These are phyloP conservation scores for Agonopterix alstromeriana DNA, from an alignment of 2,888 invertebrate species.

Conservation along the genomic window DNA sequence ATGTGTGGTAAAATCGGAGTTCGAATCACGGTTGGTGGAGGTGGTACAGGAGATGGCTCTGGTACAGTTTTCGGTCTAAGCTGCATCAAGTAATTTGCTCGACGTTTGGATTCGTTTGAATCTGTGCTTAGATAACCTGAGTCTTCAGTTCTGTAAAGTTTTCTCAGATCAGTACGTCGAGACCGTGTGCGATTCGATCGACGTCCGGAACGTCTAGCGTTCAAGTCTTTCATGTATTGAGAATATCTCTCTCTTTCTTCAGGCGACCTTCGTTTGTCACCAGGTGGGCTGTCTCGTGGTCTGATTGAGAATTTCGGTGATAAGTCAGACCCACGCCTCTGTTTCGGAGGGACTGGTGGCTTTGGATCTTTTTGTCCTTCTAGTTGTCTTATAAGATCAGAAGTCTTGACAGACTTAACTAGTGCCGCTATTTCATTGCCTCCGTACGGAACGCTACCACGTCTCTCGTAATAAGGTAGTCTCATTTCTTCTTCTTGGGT, in stretches of 20 bases:
- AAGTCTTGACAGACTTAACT: slow-evolving; percentile 42
- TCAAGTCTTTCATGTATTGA: slow-evolving; percentile 45
- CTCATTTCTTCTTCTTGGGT: slow-evolving; percentile 40
- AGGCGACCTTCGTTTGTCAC: slow-evolving; percentile 38
- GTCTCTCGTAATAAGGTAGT: slow-evolving; percentile 42
- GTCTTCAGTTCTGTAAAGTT: slow-evolving; percentile 77
- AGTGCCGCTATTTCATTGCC: slow-evolving; percentile 47
- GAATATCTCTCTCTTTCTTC: slow-evolving; percentile 60
- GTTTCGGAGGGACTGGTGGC: slow-evolving; percentile 63
- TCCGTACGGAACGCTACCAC: slow-evolving; percentile 51
- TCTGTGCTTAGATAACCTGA: slow-evolving; percentile 92
- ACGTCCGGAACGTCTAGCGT: slow-evolving; percentile 54
- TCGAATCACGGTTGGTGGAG: slow-evolving; percentile 33
- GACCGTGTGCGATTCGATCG: slow-evolving; percentile 59
- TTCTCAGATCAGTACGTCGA: slow-evolving; percentile 55
- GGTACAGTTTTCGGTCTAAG: slow-evolving; percentile 47
- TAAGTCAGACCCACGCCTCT: slow-evolving; percentile 39
- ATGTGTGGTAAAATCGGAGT: slow-evolving; percentile 40
- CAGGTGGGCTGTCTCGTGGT: slow-evolving; percentile 46
- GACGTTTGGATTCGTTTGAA: slow-evolving; percentile 79
- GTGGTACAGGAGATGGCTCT: slow-evolving; percentile 27
- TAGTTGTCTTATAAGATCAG: slow-evolving; percentile 50
- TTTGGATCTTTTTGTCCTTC: slow-evolving; percentile 45
- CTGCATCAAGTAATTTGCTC: slow-evolving; percentile 65
- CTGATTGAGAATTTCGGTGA: slow-evolving; percentile 35